Base-by-base conservation (phyloP, 2,888 invertebrate genomes). In the Colletes collaris region DNA sequence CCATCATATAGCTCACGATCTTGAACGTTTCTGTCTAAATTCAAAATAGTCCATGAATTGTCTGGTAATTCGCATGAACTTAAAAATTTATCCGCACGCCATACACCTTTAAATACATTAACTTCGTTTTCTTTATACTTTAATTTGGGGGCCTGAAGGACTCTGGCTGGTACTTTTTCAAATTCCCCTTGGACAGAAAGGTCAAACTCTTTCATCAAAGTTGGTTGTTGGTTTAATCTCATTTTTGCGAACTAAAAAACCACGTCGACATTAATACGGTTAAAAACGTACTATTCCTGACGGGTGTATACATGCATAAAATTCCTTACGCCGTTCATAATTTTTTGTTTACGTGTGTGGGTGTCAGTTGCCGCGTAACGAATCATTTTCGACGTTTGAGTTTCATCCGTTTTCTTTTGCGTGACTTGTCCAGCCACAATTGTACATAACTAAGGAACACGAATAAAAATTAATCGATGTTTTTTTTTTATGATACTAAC, bases 321-420 rank as follows among this genome's bases (percentile, higher is more conserved):
- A 27, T 66, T 92, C 93, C 93, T 46, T 89, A 96, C 96, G 35
- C 96, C 94, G 65, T 95, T 94, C 91, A 96, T 95, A 70, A 99
- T 99, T 93, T 98, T 98, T 0, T 93, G 82, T 90, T 97, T 97
- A 35, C 99, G 95, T 11, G 94, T 95, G 8, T 95, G 94, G 0
- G 99, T 97, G 0, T 95, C 94, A 0, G 97, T 96, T 0, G 99
- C 99, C 0, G 99, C 97, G 55, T 95, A 94, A 90, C 94, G 95
- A 68, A 99, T 98, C 98, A 99, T 98, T 0, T 94, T 95, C 0
- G 96, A 94, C 0, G 98, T 97, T 93, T 99, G 99, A 46, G 92
- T 94, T 46, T 98, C 97, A 6, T 96, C 96, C 90, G 99, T 94
- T 92, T 98, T 98, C 88, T 96, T 96, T 69, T 96, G 95, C 0